Evolutionary conservation across 2,113 vertebrate genomes (phyloP).

Genomic region (Synodontis membranacea): DNA sequence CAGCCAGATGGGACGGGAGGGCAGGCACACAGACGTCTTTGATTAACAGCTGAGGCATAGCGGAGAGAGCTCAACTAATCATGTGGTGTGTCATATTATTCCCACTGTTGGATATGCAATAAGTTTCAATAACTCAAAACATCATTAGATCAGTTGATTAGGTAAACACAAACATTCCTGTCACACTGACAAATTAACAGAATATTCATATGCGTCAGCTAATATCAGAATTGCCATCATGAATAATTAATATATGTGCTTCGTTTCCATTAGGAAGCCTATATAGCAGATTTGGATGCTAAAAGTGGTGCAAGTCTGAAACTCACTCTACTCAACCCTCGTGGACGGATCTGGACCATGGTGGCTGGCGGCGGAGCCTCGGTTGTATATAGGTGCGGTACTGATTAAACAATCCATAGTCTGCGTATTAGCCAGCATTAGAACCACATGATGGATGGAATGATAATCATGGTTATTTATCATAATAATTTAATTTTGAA

Average conservation of each 20-base stretch:
- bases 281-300: constrained; percentile 95
- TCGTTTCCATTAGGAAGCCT: constrained; percentile 82
- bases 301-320: constrained; percentile 98
- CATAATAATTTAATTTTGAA: no score
- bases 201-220: not conserved
- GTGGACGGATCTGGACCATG: constrained; percentile 98
- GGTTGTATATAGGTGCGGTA: constrained; percentile 91
- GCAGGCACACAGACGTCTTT: not conserved
- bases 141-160: not conserved
- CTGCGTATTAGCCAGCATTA: not conserved
- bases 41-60: not conserved
- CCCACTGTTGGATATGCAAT: not conserved
- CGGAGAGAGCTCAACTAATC: not conserved
- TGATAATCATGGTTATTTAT: not conserved
- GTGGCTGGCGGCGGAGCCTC: constrained; percentile 97
- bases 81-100: not conserved
- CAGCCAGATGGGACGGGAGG: not conserved
- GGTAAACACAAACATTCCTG: not conserved
- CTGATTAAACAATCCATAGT: not conserved
- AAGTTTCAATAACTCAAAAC: not conserved
- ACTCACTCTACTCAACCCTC: constrained; percentile 91
- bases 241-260: not conserved
- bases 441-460: not conserved
- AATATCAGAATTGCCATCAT: not conserved
- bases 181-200: not conserved